Conservation (phyloP, 30 jellyfish, hydroid and myxozoan species). For the Chironex yamaguchii region DNA sequence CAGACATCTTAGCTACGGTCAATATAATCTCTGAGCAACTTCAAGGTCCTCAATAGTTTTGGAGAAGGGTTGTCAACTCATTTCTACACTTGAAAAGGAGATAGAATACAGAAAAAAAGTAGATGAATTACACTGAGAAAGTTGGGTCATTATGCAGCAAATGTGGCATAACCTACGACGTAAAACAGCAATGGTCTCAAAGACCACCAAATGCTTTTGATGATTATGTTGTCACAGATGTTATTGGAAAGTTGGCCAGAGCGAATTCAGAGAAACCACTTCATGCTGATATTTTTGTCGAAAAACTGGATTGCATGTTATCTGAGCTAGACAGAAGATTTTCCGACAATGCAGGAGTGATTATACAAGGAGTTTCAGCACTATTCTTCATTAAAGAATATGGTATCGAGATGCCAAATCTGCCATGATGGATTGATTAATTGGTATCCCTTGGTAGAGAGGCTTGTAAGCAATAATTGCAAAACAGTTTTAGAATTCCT, state of each 20-base stretch:
- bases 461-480: constrained; percentile 30
- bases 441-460: constrained; percentile 13
- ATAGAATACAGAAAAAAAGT: too few species aligned
- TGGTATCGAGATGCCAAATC: constrained; percentile 24
- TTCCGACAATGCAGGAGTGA: constrained; percentile 26
- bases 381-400: constrained; percentile 21
- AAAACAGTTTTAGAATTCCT: constrained; percentile 22
- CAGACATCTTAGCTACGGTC: not conserved
- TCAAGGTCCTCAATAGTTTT: not conserved
- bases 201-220: not conserved
- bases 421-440: constrained; percentile 9
- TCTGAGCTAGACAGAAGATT: constrained; percentile 44
- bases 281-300: constrained; percentile 11
- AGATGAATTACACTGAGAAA: too few species aligned
- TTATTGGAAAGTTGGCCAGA: not conserved
- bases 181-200: too few species aligned
- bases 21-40: not conserved
- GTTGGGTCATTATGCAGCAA: too few species aligned
- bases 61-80: not conserved
- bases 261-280: constrained; percentile 21
- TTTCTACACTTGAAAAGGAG: not conserved
- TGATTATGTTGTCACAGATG: constrained; percentile 11
- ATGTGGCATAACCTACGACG: too few species aligned
- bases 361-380: constrained; percentile 25
- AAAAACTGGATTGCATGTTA: constrained; percentile 32